Conservation (phyloP, 2,113 vertebrate genomes). For the Empidonax alnorum region DNA sequence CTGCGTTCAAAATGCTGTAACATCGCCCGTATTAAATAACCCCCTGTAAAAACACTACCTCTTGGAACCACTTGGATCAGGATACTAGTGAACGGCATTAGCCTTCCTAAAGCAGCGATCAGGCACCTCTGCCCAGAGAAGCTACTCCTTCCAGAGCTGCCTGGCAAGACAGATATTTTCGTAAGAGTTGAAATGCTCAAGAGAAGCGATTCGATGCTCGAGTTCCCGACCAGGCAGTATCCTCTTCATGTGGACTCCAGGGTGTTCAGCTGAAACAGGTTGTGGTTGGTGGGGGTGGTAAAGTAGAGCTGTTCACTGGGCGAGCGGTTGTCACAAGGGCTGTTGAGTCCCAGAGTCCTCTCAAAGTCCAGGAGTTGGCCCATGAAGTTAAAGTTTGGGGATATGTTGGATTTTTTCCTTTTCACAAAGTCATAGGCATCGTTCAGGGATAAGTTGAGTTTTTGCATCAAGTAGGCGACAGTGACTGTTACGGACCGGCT, state of each 20-base stretch:
- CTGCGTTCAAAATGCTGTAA: conserved; percentile 64
- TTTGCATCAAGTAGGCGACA: conserved; percentile 99
- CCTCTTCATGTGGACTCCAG: conserved; percentile 94
- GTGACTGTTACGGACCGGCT: conserved; percentile 98
- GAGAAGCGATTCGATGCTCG: conserved; percentile 64
- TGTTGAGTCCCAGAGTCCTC: conserved; percentile 95
- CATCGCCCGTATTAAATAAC: conserved; percentile 55
- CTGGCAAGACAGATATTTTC: conserved; percentile 55
- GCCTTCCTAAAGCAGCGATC: conserved; percentile 66
- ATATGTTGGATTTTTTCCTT: conserved; percentile 99
- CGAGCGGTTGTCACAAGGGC: conserved; percentile 92
- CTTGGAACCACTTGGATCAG: conserved; percentile 66
- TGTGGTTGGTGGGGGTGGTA: conserved; percentile 97
- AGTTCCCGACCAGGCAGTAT: conserved; percentile 18
- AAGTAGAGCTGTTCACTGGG: conserved; percentile 94
- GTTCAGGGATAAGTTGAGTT: conserved; percentile 97
- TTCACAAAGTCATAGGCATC: conserved; percentile 99
- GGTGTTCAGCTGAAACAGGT: conserved; percentile 94
- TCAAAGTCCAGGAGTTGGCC: conserved; percentile 99
- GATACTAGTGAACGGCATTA: conserved; percentile 43
- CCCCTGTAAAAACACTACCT: conserved; percentile 71
- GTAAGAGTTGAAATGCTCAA: conserved; percentile 72
- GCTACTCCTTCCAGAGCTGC: conserved; percentile 66
- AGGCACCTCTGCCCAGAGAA: conserved; percentile 60
- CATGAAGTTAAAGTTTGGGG: conserved; percentile 99